Evolutionary conservation across 2,888 invertebrate species (phyloP).

Genomic region (Hyposoter dolosus): DNA sequence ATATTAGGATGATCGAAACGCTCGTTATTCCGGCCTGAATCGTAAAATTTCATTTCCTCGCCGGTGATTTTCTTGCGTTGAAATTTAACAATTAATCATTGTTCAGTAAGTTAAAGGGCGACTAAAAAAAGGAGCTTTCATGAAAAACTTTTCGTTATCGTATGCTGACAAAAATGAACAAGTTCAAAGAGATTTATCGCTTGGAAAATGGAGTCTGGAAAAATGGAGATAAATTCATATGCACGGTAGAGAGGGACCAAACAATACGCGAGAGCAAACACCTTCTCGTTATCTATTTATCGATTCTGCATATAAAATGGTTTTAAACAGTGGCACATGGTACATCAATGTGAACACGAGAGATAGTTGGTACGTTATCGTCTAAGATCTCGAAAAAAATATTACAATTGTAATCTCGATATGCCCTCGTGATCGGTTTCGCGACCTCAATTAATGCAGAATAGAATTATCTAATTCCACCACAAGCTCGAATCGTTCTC

Average conservation of each 20-base stretch:
- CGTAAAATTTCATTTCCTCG: too few species aligned
- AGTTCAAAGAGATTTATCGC: background rate
- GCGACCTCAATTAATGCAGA: constrained; percentile 39
- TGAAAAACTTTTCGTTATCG: background rate
- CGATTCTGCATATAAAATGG: background rate
- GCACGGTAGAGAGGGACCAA: background rate
- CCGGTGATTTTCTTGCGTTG: too few species aligned
- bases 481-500: background rate
- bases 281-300: constrained; percentile 34
- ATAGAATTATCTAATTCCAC: constrained; percentile 13
- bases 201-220: background rate
- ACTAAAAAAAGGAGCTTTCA: background rate
- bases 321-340: constrained; percentile 16
- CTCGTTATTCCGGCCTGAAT: background rate
- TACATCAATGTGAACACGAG: constrained; percentile 4
- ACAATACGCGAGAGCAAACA: background rate
- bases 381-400: constrained; percentile 33
- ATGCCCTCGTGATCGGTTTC: constrained; percentile 3
- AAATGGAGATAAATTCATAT: background rate
- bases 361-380: constrained; percentile 35
- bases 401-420: constrained; percentile 40
- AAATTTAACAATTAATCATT: too few species aligned
- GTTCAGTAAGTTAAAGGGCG: too few species aligned
- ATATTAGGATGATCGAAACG: background rate
- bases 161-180: background rate